Evolutionary conservation across 2,888 invertebrate species (phyloP), one percentile per base, ranked within the genome.

Genomic region (Orgyia antiqua): DNA sequence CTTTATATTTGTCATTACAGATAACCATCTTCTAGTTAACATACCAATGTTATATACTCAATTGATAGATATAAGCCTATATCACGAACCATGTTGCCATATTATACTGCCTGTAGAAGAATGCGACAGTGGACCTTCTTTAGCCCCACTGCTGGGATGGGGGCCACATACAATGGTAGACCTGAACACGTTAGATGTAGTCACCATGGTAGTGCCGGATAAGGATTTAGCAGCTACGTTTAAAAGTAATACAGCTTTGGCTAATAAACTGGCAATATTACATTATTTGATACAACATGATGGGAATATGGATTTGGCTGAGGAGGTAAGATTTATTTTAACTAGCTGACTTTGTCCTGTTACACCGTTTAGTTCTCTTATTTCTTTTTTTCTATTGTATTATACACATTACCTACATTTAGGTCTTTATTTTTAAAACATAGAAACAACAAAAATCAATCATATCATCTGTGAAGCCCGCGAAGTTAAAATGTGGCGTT

Each of bases 31-130:
- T 63, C 72, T 95, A 18, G 94, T 96, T 1, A 92, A 93, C 58
- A 92, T 94, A 12, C 94, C 95, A 8, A 94, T 92, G 60, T 87
- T 94, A 15, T 96, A 95, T 76, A 92, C 93, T 0, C 96, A 97
- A 62, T 77, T 96, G 13, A 80, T 97, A 31, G 96, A 97, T 78
- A 92, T 96, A 27, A 94, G 95, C 2, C 79, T 92, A 6, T 89
- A 90, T 54, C 96, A 95, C 70, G 95, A 95, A 65, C 95, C 96
- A 0, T 92, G 92, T 51, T 93, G 93, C 52, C 94, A 94, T 59
- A 90, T 94, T 30, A 89, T 93, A 0, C 88, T 92, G 10, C 90
- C 93, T 0, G 80, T 90, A 37, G 89, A 89, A 21, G 75, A 87
- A 21, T 74, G 80, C n/a, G 74, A 84, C 1, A 76, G 87, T 10